Base-by-base conservation (phyloP, 1,140 invertebrate genomes). In the Drosophila nebulosa region DNA sequence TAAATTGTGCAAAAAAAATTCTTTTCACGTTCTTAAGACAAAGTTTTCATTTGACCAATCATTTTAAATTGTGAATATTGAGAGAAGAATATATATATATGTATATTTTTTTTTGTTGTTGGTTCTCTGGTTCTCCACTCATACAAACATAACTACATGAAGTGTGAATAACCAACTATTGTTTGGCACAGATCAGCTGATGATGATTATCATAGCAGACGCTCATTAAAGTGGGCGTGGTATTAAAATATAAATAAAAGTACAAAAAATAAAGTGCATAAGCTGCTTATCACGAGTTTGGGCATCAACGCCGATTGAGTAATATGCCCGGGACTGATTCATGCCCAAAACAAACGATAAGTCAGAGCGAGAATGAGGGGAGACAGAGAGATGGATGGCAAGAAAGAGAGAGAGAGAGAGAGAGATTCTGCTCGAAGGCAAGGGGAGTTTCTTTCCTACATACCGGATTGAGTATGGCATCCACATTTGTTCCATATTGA, bases 381-480 rank as follows among this genome's bases (percentile, higher is more conserved):
- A 46, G 7, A 24, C 0, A 46, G 36, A 59, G 5, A 16, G 10
- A 4, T n/a, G n/a, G n/a, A n/a, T n/a, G n/a, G 4, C 12, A 39
- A 50, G 22, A 58, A 6, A 1, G 24, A 32, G 24, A 32, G 10
- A 32, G 27, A 16, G 16, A 21, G 16, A 12, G 14, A 0, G 27
- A 4, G 52, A 9, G 24, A 3, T 32, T 32, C 9, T n/a, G n/a
- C n/a, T n/a, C n/a, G n/a, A n/a, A n/a, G n/a, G n/a, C n/a, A n/a
- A n/a, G n/a, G n/a, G n/a, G n/a, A n/a, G n/a, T 6, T 32, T 35
- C 7, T 6, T 27, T 60, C n/a, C 21, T 26, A 74, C 85, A 84
- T 73, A 90, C 89, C 60, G 89, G 89, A 77, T 84, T 90, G 16
- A 90, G 67, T 61, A 90, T 90, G 46, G 86, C 89, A 30, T 90